Evolutionary conservation across 2,888 invertebrate species (phyloP), one percentile per base, ranked within the genome.

Genomic region (Rhingia campestris): DNA sequence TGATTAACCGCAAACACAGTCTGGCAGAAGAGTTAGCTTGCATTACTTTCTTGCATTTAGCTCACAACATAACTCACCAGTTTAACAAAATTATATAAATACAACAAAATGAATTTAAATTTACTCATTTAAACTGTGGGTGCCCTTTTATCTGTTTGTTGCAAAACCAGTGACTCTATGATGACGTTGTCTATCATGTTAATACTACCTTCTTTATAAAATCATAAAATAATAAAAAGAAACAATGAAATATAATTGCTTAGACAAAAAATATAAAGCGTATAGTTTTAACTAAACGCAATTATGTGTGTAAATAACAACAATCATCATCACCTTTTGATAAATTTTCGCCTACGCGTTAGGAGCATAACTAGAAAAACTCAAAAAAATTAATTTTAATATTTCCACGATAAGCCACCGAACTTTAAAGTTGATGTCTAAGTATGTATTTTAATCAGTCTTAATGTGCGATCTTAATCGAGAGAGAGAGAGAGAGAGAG

Each of bases 291-390:
- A 47, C 45, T 10, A 63, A 69, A 69, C n/a, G 51, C 6, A 59
- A 35, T 39, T 49, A 58, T 56, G 45, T 35, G 64, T 45, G 37
- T 39, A 30, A 63, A 41, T 39, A 53, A 32, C 41, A 47, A 59
- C 51, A 72, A 63, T 70, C 47, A 76, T 69, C 45, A 80, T 91
- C 91, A 91, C 91, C 91, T 91, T 89, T 90, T 91, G 72, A 91
- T 87, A 86, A 89, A 91, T 87, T 88, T 90, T 88, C 91, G 89
- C 88, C 90, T 90, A 88, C 91, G 91, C 87, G 90, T 86, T 88
- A 91, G 89, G 86, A 91, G 89, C 91, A 91, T 91, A 89, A 89
- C 91, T 91, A 89, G 87, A 91, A 90, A 88, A 87, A 89, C 54
- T 70, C 70, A 84, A 84, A 56, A 49, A 64, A 63, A n/a, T n/a